These are phyloP conservation scores for Petrolisthes manimaculis DNA, from an alignment of 2,888 invertebrate species.

Conservation along the genomic window DNA sequence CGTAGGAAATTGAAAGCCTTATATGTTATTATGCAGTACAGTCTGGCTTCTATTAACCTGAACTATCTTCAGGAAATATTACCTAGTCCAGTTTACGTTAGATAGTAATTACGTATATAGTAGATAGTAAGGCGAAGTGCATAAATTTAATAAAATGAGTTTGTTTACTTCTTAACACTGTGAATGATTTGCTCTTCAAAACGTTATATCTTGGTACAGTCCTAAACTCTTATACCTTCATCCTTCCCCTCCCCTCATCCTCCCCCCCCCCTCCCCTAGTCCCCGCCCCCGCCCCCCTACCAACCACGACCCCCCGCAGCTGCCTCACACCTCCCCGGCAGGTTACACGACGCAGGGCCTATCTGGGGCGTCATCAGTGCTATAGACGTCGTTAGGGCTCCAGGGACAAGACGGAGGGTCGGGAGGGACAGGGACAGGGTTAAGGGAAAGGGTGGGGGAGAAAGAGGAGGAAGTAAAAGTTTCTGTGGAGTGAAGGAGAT, in stretches of 20 bases:
- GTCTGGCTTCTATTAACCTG: too few species aligned
- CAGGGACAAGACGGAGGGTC: neutral
- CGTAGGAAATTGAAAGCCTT: too few species aligned
- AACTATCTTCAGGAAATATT: too few species aligned
- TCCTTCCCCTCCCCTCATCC: neutral
- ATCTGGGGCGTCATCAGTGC: neutral
- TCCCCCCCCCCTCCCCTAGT: neutral
- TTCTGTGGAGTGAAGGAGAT: neutral
- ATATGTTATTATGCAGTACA: too few species aligned
- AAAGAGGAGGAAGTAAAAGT: neutral
- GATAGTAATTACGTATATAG: too few species aligned
- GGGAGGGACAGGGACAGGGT: neutral
- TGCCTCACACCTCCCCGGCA: neutral
- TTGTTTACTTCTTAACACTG: too few species aligned
- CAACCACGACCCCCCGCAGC: neutral
- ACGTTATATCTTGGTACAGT: too few species aligned
- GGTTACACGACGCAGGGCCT: neutral
- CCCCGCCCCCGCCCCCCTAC: neutral
- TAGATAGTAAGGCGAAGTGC: too few species aligned
- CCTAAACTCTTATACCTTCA: conserved; percentile 8
- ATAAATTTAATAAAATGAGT: too few species aligned
- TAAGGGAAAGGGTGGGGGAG: neutral
- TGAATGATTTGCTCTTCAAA: too few species aligned
- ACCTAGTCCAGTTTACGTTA: too few species aligned
- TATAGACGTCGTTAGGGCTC: neutral